These are phyloP conservation scores for Drosophila lacteicornis DNA, from an alignment of 1,140 invertebrate species.

Conservation along the genomic window DNA sequence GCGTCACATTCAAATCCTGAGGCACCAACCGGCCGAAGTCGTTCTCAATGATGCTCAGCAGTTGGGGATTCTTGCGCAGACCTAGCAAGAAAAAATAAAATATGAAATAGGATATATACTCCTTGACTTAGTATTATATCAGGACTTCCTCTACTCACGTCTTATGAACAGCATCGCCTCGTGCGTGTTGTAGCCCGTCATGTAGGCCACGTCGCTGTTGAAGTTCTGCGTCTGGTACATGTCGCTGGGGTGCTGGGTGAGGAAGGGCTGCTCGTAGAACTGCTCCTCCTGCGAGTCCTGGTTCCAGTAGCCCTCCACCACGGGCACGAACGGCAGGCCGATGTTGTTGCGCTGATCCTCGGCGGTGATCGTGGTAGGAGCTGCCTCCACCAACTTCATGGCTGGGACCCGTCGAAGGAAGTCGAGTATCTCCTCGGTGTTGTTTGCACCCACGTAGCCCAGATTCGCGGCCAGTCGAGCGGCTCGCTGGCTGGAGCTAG, in stretches of 20 bases:
- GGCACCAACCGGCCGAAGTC: slow-evolving; percentile 86
- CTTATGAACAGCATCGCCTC: slow-evolving; percentile 86
- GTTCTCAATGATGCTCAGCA: slow-evolving; percentile 86
- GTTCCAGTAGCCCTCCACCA: slow-evolving; percentile 82
- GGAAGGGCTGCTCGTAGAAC: slow-evolving; percentile 85
- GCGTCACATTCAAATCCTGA: slow-evolving; percentile 84
- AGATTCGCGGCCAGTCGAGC: slow-evolving; percentile 66
- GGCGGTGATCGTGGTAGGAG: slow-evolving; percentile 84
- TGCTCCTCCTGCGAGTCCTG: slow-evolving; percentile 47
- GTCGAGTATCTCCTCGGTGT: slow-evolving; percentile 65
- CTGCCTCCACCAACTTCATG: slow-evolving; percentile 85
- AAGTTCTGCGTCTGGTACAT: slow-evolving; percentile 86
- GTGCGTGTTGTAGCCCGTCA: slow-evolving; percentile 87
- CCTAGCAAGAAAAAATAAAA: slow-evolving; percentile 71
- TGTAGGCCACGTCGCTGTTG: slow-evolving; percentile 85
- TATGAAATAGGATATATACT: not conserved
- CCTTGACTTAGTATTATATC: too few relatives aligned
- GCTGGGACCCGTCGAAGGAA: slow-evolving; percentile 68
- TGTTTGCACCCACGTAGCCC: slow-evolving; percentile 71
- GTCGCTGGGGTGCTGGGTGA: slow-evolving; percentile 86
- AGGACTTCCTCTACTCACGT: slow-evolving; percentile 70
- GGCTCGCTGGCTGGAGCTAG: slow-evolving; percentile 55
- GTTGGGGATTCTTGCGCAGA: slow-evolving; percentile 86
- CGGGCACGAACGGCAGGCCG: slow-evolving; percentile 86
- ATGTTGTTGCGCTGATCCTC: slow-evolving; percentile 86